Evolutionary conservation across 2,888 invertebrate species (phyloP).

Genomic region (Auanema sp.): DNA sequence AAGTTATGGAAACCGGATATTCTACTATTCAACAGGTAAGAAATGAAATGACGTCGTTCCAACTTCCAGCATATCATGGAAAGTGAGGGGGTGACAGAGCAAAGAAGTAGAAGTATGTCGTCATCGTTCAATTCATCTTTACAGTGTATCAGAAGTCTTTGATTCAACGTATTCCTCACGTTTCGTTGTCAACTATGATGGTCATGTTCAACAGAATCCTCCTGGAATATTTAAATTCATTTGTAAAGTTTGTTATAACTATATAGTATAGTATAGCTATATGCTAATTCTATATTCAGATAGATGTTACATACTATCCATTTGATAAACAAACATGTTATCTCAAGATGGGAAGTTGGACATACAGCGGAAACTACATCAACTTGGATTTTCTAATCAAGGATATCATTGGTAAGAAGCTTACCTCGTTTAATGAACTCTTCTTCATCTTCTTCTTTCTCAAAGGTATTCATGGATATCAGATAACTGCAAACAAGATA

Average conservation of each 20-base stretch:
- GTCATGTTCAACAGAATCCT: conserved; percentile 46
- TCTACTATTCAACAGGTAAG: conserved; percentile 45
- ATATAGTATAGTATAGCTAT: not conserved
- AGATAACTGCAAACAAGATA: conserved; percentile 28
- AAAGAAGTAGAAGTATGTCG: no score
- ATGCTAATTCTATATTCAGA: conserved; percentile 16
- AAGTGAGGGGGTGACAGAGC: not conserved
- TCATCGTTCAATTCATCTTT: not conserved
- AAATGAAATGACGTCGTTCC: not conserved
- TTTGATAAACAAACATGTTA: conserved; percentile 48
- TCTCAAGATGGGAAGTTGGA: conserved; percentile 48
- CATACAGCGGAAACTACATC: conserved; percentile 45
- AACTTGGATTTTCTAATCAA: conserved; percentile 41
- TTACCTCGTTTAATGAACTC: not conserved
- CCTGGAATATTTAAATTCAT: conserved; percentile 47
- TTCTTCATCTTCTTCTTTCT: not conserved
- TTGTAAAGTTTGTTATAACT: conserved; percentile 27
- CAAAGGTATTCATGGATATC: conserved; percentile 29
- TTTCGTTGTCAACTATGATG: conserved; percentile 40
- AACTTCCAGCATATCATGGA: no score
- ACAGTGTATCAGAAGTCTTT: conserved; percentile 43
- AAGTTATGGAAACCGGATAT: conserved; percentile 48
- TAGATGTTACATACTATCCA: conserved; percentile 51
- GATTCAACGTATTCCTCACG: conserved; percentile 48
- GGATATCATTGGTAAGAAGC: conserved; percentile 32